These are phyloP conservation scores for Chymomyza costata DNA, from an alignment of 1,140 invertebrate genomes.

Conservation along the genomic window DNA sequence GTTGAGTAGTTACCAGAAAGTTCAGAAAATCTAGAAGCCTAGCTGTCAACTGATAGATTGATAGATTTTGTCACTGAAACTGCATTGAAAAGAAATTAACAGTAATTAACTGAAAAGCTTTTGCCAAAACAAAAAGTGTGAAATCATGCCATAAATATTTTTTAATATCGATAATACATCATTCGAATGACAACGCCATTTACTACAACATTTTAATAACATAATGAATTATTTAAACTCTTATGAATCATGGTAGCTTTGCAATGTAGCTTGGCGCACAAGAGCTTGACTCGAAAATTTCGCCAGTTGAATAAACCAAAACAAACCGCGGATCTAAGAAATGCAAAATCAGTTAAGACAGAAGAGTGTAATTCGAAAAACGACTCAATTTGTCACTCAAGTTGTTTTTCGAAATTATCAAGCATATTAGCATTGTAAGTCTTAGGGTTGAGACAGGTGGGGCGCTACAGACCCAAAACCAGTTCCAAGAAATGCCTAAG, in stretches of 20 bases:
- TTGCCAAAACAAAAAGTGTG: conserved; percentile 23
- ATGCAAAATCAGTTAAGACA: conserved; percentile 36
- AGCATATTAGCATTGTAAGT: too few species aligned
- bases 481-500: conserved; percentile 53
- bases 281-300: conserved; percentile 42
- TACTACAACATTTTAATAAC: conserved; percentile 50
- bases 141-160: conserved; percentile 58
- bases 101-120: too few species aligned
- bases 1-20: too few species aligned
- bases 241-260: conserved; percentile 47
- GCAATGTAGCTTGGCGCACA: conserved; percentile 7
- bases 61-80: too few species aligned
- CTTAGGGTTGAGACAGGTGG: too few species aligned
- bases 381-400: conserved; percentile 58
- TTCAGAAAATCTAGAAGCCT: too few species aligned
- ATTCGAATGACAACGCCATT: conserved; percentile 22
- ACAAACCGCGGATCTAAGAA: conserved; percentile 38
- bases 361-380: conserved; percentile 28
- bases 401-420: conserved; percentile 47
- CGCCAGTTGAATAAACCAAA: conserved; percentile 25
- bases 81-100: too few species aligned
- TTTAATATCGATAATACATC: conserved; percentile 46
- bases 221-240: conserved; percentile 67
- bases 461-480: conserved; percentile 29
- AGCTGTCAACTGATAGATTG: too few species aligned